A percentile compares a stretch with the other conserved stretches of the same genome.
Conservation (phyloP, 2,113 vertebrate genomes). For the human region GRCh38 chr6:166630501-166631000, state of each 20-base stretch:
- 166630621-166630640: no score
- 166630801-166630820: neutral
- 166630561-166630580: no score
- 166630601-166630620: no score
- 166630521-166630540: neutral
- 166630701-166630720: neutral
- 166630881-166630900: neutral
- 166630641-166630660: neutral
- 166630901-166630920: rapidly evolving
- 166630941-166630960: no score
- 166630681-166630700: neutral
- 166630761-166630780: neutral
- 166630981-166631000: neutral
- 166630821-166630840: neutral
- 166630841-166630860: neutral
- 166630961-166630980: no score
- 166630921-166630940: no score
- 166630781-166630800: neutral
- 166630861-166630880: neutral
- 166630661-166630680: neutral
- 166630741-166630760: neutral
- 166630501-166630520: neutral
- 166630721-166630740: no score
- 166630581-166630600: no score
- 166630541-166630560: neutral